phyloP scores from a whole-genome alignment of 2,888 invertebrate genomes.

The Erpobdella octoculata region DNA sequence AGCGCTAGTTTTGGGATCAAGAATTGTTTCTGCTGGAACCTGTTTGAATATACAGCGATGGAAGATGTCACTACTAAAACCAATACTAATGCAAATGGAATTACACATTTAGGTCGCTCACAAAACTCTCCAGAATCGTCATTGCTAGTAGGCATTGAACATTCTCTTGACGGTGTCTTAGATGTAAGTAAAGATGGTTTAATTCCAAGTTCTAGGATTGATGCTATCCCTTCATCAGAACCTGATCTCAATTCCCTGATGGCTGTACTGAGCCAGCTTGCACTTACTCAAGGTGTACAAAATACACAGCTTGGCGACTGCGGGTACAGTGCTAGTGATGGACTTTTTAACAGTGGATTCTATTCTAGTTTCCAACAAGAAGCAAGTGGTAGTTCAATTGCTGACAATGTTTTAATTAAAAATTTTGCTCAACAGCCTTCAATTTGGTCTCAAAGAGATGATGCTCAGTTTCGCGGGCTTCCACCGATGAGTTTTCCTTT shows the following conservation, averaged over 20 bases:
- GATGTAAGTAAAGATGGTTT: background rate
- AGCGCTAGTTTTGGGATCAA: background rate
- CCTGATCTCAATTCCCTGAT: slow-evolving; percentile 19
- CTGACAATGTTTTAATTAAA: slow-evolving; percentile 7
- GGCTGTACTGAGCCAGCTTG: slow-evolving; percentile 25
- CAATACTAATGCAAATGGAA: background rate
- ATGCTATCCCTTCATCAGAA: background rate
- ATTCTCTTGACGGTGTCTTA: background rate
- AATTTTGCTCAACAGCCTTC: slow-evolving; percentile 22
- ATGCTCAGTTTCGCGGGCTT: slow-evolving; percentile 5
- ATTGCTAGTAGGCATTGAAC: background rate
- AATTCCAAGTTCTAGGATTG: background rate
- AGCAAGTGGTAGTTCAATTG: background rate
- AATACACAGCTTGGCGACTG: background rate
- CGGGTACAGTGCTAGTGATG: slow-evolving; percentile 9
- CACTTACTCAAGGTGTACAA: slow-evolving; percentile 1
- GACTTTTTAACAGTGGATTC: slow-evolving; percentile 14
- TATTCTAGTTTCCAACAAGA: slow-evolving; percentile 12
- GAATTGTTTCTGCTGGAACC: background rate
- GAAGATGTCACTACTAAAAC: background rate
- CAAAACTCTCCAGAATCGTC: background rate
- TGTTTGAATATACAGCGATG: no score
- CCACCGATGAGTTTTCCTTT: background rate
- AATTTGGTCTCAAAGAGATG: slow-evolving; percentile 11
- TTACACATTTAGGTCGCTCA: background rate